A percentile compares a stretch with the other conserved stretches of the same genome.
Evolutionary conservation across 2,113 vertebrate genomes (phyloP).

Genomic region (Gobius niger): DNA sequence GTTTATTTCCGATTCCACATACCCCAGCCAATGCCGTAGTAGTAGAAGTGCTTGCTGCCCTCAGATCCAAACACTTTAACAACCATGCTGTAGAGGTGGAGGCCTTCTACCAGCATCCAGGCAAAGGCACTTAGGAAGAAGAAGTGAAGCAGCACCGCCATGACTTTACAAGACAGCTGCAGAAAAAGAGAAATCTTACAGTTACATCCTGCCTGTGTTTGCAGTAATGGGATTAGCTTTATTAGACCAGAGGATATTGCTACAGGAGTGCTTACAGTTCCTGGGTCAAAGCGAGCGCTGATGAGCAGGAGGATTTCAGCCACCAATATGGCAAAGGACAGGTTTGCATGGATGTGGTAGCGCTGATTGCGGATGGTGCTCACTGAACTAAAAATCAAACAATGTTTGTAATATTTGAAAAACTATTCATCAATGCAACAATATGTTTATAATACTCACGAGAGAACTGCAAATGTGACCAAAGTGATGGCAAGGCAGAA

Average conservation of each 20-base stretch:
- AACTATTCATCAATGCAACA: neutral
- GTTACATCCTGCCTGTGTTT: neutral
- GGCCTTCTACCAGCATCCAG: slow-evolving; percentile 97
- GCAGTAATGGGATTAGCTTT: neutral
- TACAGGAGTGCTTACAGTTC: slow-evolving; percentile 74
- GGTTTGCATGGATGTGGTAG: slow-evolving; percentile 95
- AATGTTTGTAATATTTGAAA: neutral
- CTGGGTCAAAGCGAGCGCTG: slow-evolving; percentile 85
- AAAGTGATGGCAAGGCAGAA: slow-evolving; percentile 90
- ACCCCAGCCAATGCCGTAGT: slow-evolving; percentile 94
- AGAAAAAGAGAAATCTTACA: slow-evolving; percentile 6
- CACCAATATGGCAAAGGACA: slow-evolving; percentile 90
- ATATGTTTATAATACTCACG: slow-evolving; percentile 83
- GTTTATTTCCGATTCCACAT: slow-evolving; percentile 40
- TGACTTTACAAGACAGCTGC: slow-evolving; percentile 88
- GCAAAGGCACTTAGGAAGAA: slow-evolving; percentile 94
- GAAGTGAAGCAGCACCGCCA: slow-evolving; percentile 92
- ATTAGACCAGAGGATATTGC: neutral
- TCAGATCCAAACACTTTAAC: slow-evolving; percentile 95
- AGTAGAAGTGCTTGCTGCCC: slow-evolving; percentile 90
- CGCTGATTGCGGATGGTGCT: slow-evolving; percentile 94
- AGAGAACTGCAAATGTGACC: slow-evolving; percentile 90
- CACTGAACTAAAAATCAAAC: slow-evolving; percentile 79
- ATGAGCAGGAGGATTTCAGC: slow-evolving; percentile 90
- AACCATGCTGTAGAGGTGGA: slow-evolving; percentile 97